These are phyloP conservation scores for Bugulina stolonifera DNA, from an alignment of 2,888 invertebrate species.

Conservation along the genomic window DNA sequence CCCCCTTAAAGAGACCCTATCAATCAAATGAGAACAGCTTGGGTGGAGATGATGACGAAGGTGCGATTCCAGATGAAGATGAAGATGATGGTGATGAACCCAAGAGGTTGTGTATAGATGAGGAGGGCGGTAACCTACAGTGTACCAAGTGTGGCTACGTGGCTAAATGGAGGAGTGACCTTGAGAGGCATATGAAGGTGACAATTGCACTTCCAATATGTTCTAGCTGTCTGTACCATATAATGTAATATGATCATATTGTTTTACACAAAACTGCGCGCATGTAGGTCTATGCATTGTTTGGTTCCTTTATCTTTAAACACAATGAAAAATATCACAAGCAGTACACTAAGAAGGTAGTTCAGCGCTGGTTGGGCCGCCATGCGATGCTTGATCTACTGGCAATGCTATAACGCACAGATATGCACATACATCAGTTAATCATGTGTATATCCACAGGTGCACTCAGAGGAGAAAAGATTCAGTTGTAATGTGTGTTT, in stretches of 20 bases:
- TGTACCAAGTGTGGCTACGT: slow-evolving; percentile 51
- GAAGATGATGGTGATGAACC: slow-evolving; percentile 12
- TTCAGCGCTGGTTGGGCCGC: too few relatives aligned
- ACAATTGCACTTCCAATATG: too few relatives aligned
- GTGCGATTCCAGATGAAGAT: too few relatives aligned
- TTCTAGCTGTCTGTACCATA: too few relatives aligned
- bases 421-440: too few relatives aligned
- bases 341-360: too few relatives aligned
- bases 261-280: too few relatives aligned
- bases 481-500: slow-evolving; percentile 60
- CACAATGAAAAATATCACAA: too few relatives aligned
- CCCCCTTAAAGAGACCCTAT: not conserved
- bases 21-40: not conserved
- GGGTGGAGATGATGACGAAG: not conserved
- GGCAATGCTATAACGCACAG: too few relatives aligned
- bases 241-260: too few relatives aligned
- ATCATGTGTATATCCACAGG: too few relatives aligned
- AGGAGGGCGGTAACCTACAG: slow-evolving; percentile 32
- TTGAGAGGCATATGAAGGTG: slow-evolving; percentile 42
- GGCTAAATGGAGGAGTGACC: slow-evolving; percentile 51
- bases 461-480: slow-evolving; percentile 48
- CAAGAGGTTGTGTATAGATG: slow-evolving; percentile 21
- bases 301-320: not conserved
- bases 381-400: too few relatives aligned
- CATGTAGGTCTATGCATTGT: not conserved